Percentiles rank a stretch among this genome's conserved stretches.
Conservation (phyloP, 2,113 vertebrate genomes). For the Pristiophorus japonicus region DNA sequence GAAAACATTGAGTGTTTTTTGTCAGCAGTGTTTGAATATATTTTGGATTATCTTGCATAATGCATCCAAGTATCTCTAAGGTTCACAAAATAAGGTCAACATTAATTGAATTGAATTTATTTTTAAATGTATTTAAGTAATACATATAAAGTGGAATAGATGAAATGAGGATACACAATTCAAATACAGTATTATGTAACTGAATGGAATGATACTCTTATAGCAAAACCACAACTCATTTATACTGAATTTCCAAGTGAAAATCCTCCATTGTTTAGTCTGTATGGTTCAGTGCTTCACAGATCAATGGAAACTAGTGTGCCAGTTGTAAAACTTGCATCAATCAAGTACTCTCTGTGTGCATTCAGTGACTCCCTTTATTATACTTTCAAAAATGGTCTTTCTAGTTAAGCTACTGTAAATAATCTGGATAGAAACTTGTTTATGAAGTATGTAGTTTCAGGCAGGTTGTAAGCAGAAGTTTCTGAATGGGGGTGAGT, state of each 20-base stretch:
- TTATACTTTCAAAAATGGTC: slow-evolving; percentile 1
- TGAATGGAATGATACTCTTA: neutral
- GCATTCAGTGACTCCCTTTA: slow-evolving; percentile 1
- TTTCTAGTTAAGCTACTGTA: neutral
- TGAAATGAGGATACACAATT: neutral
- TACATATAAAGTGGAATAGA: neutral
- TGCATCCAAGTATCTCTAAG: neutral
- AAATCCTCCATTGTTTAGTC: neutral
- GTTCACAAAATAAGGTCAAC: neutral
- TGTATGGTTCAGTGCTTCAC: neutral
- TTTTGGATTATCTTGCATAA: neutral
- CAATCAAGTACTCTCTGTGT: neutral
- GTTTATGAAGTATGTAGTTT: neutral
- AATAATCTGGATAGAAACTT: no score
- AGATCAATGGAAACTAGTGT: neutral
- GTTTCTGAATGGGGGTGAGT: neutral
- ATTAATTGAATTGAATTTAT: neutral
- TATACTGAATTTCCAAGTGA: neutral
- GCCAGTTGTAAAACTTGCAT: neutral
- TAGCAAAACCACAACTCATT: neutral
- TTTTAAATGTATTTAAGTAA: neutral
- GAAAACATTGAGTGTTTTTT: neutral
- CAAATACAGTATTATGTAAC: neutral
- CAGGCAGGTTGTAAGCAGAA: neutral
- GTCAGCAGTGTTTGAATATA: neutral